phyloP scores from a whole-genome alignment of 2,888 invertebrate genomes.

The Bembecia ichneumoniformis region DNA sequence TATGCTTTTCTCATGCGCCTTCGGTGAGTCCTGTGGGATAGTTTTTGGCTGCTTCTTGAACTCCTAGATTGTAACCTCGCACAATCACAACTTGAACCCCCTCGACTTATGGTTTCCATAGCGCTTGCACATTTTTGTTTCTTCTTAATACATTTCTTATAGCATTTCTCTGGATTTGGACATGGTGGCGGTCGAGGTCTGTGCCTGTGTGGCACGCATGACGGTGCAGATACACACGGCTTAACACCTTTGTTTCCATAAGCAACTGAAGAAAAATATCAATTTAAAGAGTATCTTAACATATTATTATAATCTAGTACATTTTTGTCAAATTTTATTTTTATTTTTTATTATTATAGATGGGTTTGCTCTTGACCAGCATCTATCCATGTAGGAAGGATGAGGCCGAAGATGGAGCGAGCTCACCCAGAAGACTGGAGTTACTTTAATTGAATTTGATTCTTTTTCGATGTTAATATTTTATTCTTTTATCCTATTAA shows the following conservation, averaged over 20 bases:
- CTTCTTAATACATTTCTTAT: slow-evolving; percentile 35
- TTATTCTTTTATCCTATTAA: too few relatives aligned
- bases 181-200: slow-evolving; percentile 50
- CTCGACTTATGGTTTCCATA: slow-evolving; percentile 34
- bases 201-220: slow-evolving; percentile 48
- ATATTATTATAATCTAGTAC: too few relatives aligned
- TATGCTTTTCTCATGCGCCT: slow-evolving; percentile 35
- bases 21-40: slow-evolving; percentile 29
- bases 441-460: too few relatives aligned
- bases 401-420: too few relatives aligned
- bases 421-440: too few relatives aligned
- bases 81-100: slow-evolving; percentile 41
- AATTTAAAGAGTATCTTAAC: too few relatives aligned
- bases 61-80: slow-evolving; percentile 32
- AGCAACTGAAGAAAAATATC: not conserved
- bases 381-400: too few relatives aligned
- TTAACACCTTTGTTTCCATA: slow-evolving; percentile 18
- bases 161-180: slow-evolving; percentile 49
- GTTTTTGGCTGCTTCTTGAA: slow-evolving; percentile 23
- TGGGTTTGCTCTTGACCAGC: too few relatives aligned
- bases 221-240: slow-evolving; percentile 50
- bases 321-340: too few relatives aligned
- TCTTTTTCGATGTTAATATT: too few relatives aligned
- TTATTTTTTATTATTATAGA: too few relatives aligned
- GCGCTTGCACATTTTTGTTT: slow-evolving; percentile 49